Percentiles rank a stretch among this genome's conserved stretches.
phyloP scores from a whole-genome alignment of 2,888 invertebrate species.

The Platynereis dumerilii region DNA sequence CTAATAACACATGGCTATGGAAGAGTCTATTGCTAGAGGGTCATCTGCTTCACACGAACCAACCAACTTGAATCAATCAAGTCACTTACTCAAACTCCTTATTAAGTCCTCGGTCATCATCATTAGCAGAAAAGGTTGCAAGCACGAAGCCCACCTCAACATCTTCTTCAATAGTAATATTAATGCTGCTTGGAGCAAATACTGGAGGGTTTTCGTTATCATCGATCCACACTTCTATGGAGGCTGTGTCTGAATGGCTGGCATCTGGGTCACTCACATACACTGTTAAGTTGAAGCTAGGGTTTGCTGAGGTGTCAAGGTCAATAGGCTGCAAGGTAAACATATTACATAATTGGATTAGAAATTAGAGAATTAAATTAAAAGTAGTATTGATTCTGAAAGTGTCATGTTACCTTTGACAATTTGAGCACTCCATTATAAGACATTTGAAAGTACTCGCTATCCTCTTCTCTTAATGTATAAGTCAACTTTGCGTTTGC shows the following conservation, averaged over 20 bases:
- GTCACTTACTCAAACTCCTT: conserved; percentile 35
- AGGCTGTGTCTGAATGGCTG: conserved; percentile 77
- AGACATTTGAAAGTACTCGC: conserved; percentile 39
- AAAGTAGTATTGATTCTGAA: too few relatives aligned
- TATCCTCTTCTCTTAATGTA: conserved; percentile 66
- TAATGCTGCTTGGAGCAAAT: conserved; percentile 77
- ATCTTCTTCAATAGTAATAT: conserved; percentile 71
- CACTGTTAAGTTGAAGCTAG: conserved; percentile 57
- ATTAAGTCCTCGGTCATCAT: conserved; percentile 76
- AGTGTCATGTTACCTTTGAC: conserved; percentile 39
- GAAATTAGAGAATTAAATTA: too few relatives aligned
- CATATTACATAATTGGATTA: too few relatives aligned
- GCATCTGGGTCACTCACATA: conserved; percentile 53
- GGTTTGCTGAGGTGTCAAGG: conserved; percentile 48
- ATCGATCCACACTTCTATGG: conserved; percentile 96
- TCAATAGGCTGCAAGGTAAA: conserved; percentile 51
- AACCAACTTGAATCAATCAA: too few relatives aligned
- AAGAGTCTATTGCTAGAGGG: too few relatives aligned
- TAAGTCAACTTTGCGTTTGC: conserved; percentile 92
- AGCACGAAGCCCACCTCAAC: conserved; percentile 87
- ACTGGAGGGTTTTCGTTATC: conserved; percentile 99
- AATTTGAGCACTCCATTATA: conserved; percentile 43
- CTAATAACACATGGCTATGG: too few relatives aligned
- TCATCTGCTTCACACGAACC: too few relatives aligned
- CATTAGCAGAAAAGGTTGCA: conserved; percentile 93